Percentiles rank a stretch among this genome's conserved stretches.
Conservation (phyloP, 2,113 vertebrate species). For the Psephotus haematonotus region DNA sequence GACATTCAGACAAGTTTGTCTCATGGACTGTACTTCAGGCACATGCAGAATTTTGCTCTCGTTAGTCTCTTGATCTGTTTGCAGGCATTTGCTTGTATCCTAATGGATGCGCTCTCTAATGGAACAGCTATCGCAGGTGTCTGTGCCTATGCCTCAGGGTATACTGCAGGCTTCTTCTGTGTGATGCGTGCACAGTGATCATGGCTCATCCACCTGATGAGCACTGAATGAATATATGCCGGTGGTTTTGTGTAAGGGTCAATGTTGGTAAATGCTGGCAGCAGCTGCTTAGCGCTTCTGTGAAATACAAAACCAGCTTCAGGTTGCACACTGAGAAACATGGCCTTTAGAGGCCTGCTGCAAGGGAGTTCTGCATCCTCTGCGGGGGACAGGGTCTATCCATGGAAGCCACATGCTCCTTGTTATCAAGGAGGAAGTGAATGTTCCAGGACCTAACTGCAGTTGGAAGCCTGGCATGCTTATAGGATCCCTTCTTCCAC, state of each 20-base stretch:
- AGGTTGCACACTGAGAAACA: not conserved
- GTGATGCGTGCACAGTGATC: not conserved
- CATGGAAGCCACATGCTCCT: not conserved
- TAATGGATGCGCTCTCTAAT: not conserved
- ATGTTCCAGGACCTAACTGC: not conserved
- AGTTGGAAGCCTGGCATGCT: not conserved
- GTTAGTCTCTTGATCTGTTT: not conserved
- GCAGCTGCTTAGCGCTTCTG: not conserved
- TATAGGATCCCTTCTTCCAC: not conserved
- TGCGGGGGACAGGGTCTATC: accelerated
- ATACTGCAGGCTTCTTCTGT: not conserved
- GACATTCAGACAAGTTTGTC: not conserved
- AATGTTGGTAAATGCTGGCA: not conserved
- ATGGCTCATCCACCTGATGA: not conserved
- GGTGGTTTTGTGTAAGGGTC: not conserved
- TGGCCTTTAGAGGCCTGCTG: not conserved
- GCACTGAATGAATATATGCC: accelerated
- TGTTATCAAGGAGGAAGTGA: not conserved
- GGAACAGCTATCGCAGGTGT: not conserved
- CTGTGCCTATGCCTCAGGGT: accelerated
- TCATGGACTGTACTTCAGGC: not conserved
- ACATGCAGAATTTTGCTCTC: not conserved
- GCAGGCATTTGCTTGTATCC: not conserved
- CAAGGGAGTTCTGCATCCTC: not conserved
- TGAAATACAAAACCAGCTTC: not conserved